Conservation (phyloP, 2,113 vertebrate species). For the Cynoglossus semilaevis region DNA sequence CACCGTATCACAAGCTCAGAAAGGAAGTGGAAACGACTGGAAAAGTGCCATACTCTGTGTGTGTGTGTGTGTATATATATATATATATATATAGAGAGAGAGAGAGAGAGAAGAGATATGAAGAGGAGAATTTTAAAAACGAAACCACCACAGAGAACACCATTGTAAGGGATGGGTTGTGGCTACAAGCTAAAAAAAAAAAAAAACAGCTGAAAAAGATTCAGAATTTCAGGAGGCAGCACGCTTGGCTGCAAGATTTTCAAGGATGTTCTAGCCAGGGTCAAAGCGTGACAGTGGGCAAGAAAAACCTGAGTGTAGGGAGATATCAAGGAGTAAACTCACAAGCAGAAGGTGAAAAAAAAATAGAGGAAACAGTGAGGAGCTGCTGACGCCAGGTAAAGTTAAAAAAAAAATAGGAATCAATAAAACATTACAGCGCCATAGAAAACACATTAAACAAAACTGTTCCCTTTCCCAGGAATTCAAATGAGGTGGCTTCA, state of each 20-base stretch:
- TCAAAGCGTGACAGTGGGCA: slow-evolving; percentile 5
- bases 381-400: slow-evolving; percentile 58
- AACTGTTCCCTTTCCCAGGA: slow-evolving; percentile 61
- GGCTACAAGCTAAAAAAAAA: too few species aligned
- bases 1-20: slow-evolving; percentile 68
- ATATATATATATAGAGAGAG: too few species aligned
- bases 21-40: slow-evolving; percentile 30
- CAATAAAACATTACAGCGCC: slow-evolving; percentile 76
- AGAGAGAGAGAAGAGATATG: slow-evolving; percentile 47
- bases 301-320: slow-evolving; percentile 3
- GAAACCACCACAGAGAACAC: slow-evolving; percentile 28
- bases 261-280: slow-evolving; percentile 12
- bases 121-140: slow-evolving; percentile 49
- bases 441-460: slow-evolving; percentile 64
- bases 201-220: too few species aligned
- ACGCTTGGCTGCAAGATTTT: not conserved
- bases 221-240: too few species aligned
- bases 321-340: slow-evolving; percentile 10
- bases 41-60: too few species aligned
- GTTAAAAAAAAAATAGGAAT: slow-evolving; percentile 65
- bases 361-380: slow-evolving; percentile 20
- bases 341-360: not conserved
- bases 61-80: too few species aligned
- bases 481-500: slow-evolving; percentile 65
- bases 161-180: slow-evolving; percentile 24